These are phyloP conservation scores for Paracyprichromis sp. DNA, from an alignment of 2,113 vertebrate genomes.

Conservation along the genomic window DNA sequence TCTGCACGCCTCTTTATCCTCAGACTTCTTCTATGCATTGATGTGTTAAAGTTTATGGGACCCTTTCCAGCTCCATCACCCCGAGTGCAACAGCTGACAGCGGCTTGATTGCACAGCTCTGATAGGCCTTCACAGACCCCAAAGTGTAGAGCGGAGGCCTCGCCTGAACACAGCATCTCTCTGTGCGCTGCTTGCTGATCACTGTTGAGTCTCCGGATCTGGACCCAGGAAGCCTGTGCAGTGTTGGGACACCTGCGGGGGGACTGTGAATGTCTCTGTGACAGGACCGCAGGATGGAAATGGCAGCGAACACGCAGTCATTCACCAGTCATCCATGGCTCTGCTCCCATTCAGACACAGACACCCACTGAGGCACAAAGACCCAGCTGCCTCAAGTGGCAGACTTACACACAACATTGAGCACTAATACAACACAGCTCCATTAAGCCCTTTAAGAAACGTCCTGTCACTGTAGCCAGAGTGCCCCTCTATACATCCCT, in stretches of 20 bases:
- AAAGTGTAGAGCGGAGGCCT: conserved; percentile 6
- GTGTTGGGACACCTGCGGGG: conserved; percentile 55
- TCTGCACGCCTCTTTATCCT: not conserved
- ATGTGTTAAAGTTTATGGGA: conserved; percentile 17
- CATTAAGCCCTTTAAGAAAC: conserved; percentile 49
- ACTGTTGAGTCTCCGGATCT: conserved; percentile 38
- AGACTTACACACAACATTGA: conserved; percentile 46
- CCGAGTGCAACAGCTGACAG: conserved; percentile 26
- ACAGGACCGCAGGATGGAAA: conserved; percentile 21
- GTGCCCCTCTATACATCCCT: conserved; percentile 24
- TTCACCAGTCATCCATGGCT: conserved; percentile 60
- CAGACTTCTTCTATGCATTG: not conserved
- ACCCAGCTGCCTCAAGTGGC: conserved; percentile 54
- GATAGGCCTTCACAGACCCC: conserved; percentile 23
- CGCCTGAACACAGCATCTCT: conserved; percentile 32
- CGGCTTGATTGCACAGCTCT: conserved; percentile 4
- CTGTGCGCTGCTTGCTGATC: conserved; percentile 32
- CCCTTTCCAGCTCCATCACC: conserved; percentile 28
- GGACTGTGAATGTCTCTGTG: conserved; percentile 55
- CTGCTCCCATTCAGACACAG: conserved; percentile 47
- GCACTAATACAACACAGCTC: conserved; percentile 42
- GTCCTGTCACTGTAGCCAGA: conserved; percentile 9
- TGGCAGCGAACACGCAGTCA: conserved; percentile 43
- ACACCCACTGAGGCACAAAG: conserved; percentile 56
- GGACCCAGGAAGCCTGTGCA: conserved; percentile 16